phyloP scores from a whole-genome alignment of 2,888 invertebrate species.

The Hesperia comma region DNA sequence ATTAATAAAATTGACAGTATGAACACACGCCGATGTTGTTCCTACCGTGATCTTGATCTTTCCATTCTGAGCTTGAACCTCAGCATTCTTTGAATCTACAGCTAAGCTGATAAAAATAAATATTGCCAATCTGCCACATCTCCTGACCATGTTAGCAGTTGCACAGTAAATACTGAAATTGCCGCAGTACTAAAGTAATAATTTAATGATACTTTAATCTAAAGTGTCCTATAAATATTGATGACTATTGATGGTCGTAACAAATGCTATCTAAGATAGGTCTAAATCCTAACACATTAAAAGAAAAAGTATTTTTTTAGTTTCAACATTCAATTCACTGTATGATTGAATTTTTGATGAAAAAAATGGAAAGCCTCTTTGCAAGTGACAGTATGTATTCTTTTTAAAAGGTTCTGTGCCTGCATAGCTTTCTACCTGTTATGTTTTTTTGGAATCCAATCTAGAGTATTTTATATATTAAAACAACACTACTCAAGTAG shows the following conservation, averaged over 20 bases:
- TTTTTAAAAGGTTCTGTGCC: too few relatives aligned
- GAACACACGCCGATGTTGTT: slow-evolving; percentile 66
- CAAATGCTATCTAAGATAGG: neutral
- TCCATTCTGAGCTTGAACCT: slow-evolving; percentile 59
- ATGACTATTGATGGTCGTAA: neutral
- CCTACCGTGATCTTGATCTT: slow-evolving; percentile 65
- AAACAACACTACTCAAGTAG: too few relatives aligned
- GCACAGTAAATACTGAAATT: neutral
- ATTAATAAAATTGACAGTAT: slow-evolving; percentile 63
- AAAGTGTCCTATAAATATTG: neutral
- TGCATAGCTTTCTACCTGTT: too few relatives aligned
- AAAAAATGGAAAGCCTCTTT: too few relatives aligned
- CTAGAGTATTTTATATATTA: too few relatives aligned
- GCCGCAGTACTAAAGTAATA: neutral
- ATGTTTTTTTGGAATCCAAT: too few relatives aligned
- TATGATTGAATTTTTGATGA: too few relatives aligned
- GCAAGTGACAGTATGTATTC: too few relatives aligned
- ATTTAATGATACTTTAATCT: neutral
- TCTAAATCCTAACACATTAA: too few relatives aligned
- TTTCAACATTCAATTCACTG: too few relatives aligned
- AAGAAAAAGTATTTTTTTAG: too few relatives aligned
- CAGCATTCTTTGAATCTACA: neutral
- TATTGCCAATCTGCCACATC: neutral
- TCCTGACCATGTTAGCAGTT: neutral
- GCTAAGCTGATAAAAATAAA: slow-evolving; percentile 13